Evolutionary conservation across 2,797 vertebrate genomes (phyloP), one percentile per base, ranked within the genome.

Genomic region (Propithecus deckenii): DNA sequence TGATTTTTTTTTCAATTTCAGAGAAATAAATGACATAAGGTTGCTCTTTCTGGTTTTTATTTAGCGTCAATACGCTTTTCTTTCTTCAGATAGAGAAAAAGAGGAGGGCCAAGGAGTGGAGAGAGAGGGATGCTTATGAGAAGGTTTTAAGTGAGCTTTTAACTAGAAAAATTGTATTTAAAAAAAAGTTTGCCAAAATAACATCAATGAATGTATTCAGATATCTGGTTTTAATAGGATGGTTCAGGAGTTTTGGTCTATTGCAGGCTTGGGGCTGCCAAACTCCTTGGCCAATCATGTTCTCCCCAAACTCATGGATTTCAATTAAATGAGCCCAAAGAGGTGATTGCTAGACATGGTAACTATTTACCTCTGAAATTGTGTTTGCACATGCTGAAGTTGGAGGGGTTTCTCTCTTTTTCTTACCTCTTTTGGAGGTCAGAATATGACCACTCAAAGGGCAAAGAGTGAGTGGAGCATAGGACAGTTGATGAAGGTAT

Each of bases 1-100:
- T 35, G n/a, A 55, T n/a, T 28, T 67, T 59, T 76, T 38, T 81
- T 92, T 75, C 63, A 75, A 30, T 92, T 57, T 83, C 81, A 91
- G 74, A 91, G 55, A 93, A 95, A 83, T 92, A 88, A 94, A 89
- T 84, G 76, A 78, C 76, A 78, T 63, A 79, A 88, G 28, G 32
- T 79, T 94, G 41, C 15, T 78, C 69, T 88, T 86, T 90, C 67
- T 96, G 63, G 46, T 87, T 89, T 91, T 92, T 85, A 65, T 94
- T 87, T 89, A 74, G 61, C 41, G 5, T 61, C 76, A 50, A 7
- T 80, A 43, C 14, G 30, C 6, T 35, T 17, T 50, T 67, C 18
- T 38, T 7, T 32, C 9, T 43, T 25, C 6, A 79, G 35, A 86
- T 5, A 71, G 20, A 38, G 59, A 63, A n/a, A 38, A 9, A 32